phyloP scores from a whole-genome alignment of 2,797 vertebrate species.

The Silurus lanzhouensis region DNA sequence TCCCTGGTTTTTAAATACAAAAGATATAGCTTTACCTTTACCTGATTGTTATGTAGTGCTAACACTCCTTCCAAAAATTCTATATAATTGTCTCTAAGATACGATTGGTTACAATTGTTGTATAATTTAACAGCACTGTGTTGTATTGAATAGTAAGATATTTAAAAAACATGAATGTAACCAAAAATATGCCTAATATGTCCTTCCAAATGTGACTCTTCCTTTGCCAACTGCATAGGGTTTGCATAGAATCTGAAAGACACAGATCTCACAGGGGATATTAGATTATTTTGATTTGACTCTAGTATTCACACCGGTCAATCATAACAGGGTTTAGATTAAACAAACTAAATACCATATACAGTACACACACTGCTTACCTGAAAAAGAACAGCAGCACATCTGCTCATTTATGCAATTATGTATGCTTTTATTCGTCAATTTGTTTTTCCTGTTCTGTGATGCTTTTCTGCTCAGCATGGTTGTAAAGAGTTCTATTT shows the following conservation, averaged over 20 bases:
- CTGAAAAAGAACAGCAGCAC: neutral
- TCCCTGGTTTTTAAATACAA: too few relatives aligned
- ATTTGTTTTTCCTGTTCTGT: neutral
- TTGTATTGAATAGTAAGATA: neutral
- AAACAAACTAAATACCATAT: neutral
- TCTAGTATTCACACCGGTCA: neutral
- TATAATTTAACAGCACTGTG: neutral
- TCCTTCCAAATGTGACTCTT: neutral
- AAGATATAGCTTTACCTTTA: neutral
- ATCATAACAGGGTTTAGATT: neutral
- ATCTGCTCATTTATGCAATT: neutral
- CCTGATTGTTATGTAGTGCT: neutral
- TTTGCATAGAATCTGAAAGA: neutral
- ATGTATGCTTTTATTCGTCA: neutral
- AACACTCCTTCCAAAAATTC: neutral
- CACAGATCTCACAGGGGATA: neutral
- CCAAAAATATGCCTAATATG: neutral
- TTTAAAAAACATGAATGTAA: neutral
- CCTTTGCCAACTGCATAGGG: too few relatives aligned
- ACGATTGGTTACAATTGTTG: too few relatives aligned
- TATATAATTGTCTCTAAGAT: neutral
- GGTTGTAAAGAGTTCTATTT: neutral
- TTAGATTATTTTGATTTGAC: neutral
- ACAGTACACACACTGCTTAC: too few relatives aligned
- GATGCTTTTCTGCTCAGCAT: neutral